Evolutionary conservation across 1,140 invertebrate species (phyloP).

Genomic region (Panagrolaimus sp.): DNA sequence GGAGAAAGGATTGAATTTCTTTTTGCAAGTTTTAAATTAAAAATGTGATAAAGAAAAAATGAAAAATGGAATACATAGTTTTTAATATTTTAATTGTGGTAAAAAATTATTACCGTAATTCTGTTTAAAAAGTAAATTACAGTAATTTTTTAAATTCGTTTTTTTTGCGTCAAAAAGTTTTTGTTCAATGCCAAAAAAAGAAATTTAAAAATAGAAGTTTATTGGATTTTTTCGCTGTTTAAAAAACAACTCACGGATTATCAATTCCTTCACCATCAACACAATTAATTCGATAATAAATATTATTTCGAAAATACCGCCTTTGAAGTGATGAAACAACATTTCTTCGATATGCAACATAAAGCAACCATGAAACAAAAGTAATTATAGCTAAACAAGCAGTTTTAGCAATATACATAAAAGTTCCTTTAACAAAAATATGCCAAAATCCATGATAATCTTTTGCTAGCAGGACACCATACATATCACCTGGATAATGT

Average conservation of each 20-base stretch:
- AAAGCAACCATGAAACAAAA: constrained; percentile 36
- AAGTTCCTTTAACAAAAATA: constrained; percentile 24
- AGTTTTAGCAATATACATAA: constrained; percentile 27
- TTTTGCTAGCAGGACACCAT: constrained; percentile 21
- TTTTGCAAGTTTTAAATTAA: no score
- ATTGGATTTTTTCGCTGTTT: background rate
- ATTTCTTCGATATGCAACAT: constrained; percentile 31
- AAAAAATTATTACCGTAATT: no score
- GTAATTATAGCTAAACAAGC: constrained; percentile 22
- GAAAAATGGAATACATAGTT: no score
- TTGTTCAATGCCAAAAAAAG: no score
- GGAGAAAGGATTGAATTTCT: no score
- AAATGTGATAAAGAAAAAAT: no score
- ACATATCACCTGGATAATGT: constrained; percentile 22
- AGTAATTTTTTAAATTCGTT: no score
- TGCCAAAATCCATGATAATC: constrained; percentile 30
- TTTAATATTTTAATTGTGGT: no score
- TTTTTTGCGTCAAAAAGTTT: no score
- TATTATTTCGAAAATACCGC: constrained; percentile 25
- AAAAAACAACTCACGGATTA: constrained; percentile 33
- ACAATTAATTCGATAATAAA: constrained; percentile 35
- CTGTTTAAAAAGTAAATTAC: no score
- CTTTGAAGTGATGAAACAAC: constrained; percentile 28
- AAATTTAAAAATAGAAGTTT: no score
- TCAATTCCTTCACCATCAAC: constrained; percentile 35